Conservation (phyloP, 2,888 invertebrate species). For the Nomada fucata region DNA sequence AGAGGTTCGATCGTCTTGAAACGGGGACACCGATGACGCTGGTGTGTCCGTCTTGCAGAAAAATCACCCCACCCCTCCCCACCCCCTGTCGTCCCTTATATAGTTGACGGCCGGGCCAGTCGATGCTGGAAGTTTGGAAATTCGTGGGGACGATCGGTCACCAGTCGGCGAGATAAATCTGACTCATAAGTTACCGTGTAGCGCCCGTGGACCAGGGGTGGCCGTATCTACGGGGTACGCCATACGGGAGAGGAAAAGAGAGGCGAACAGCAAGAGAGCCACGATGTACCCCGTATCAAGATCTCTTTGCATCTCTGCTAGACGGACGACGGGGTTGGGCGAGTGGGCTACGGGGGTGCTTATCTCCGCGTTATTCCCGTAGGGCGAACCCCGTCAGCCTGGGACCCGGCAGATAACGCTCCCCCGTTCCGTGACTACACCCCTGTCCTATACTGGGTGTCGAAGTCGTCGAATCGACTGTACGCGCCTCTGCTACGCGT, state of each 20-base stretch:
- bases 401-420: constrained; percentile 82
- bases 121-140: constrained; percentile 73
- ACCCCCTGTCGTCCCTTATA: background rate
- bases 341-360: constrained; percentile 76
- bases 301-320: constrained; percentile 83
- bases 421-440: constrained; percentile 67
- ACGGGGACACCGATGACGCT: background rate
- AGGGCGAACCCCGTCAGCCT: constrained; percentile 83
- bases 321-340: constrained; percentile 64
- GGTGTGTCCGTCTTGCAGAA: constrained; percentile 5
- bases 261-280: constrained; percentile 61
- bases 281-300: constrained; percentile 81
- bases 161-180: constrained; percentile 82
- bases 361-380: constrained; percentile 83
- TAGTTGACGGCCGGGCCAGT: constrained; percentile 34
- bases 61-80: background rate
- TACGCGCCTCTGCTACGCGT: constrained; percentile 45
- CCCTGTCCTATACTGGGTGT: constrained; percentile 74
- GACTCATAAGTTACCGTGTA: constrained; percentile 82
- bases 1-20: background rate
- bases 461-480: constrained; percentile 75
- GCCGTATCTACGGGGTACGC: constrained; percentile 69
- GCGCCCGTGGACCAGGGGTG: constrained; percentile 74
- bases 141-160: constrained; percentile 80
- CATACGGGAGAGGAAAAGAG: constrained; percentile 62